phyloP scores from a whole-genome alignment of 2,113 vertebrate genomes.

The Protobothrops flavoviridis region DNA sequence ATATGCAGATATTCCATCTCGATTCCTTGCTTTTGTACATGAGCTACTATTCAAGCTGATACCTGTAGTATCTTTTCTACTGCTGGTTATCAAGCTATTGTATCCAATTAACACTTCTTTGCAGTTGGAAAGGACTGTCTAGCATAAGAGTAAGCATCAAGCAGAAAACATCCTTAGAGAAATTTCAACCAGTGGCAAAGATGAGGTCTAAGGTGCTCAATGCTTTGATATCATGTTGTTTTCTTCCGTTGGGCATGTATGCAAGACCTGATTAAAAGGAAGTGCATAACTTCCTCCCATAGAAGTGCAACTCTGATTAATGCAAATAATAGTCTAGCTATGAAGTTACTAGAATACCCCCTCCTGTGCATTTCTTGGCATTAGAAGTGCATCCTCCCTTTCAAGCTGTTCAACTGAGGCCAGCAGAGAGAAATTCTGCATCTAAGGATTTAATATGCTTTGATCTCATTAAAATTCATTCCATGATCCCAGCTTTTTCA shows the following conservation, averaged over 20 bases:
- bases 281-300: neutral
- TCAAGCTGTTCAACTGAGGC: neutral
- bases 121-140: conserved; percentile 20
- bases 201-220: conserved; percentile 24
- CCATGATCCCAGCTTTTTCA: neutral
- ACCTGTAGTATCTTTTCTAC: neutral
- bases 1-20: neutral
- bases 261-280: neutral
- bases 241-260: neutral
- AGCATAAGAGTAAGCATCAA: conserved; percentile 12
- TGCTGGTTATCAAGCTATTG: neutral
- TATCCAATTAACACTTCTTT: neutral
- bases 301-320: neutral
- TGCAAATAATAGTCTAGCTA: neutral
- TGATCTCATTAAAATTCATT: neutral
- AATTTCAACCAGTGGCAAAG: neutral
- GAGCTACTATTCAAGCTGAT: neutral
- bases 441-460: neutral
- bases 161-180: conserved; percentile 27
- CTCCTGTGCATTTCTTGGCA: neutral
- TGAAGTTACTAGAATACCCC: neutral
- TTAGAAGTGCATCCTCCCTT: neutral
- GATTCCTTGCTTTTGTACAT: neutral
- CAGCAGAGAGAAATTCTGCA: neutral
- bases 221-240: neutral